These are phyloP conservation scores for Bombus pyrosoma DNA, from an alignment of 1,140 invertebrate species.

Conservation along the genomic window DNA sequence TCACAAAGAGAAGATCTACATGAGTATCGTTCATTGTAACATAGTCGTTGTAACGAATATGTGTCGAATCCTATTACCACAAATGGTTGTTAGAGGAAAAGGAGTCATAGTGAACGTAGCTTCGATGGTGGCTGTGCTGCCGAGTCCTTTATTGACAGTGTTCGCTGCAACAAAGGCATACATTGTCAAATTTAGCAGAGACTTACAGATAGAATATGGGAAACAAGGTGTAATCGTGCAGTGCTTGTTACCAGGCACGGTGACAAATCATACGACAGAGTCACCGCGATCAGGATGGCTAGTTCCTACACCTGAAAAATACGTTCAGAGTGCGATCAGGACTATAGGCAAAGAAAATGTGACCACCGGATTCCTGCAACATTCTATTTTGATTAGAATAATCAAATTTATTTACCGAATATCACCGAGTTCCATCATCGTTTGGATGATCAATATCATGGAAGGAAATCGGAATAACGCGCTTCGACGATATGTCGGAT, in stretches of 20 bases:
- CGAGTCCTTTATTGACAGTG: constrained; percentile 84
- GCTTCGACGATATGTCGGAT: constrained; percentile 70
- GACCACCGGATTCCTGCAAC: constrained; percentile 84
- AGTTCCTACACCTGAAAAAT: constrained; percentile 84
- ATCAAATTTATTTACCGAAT: constrained; percentile 63
- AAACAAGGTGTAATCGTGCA: constrained; percentile 85
- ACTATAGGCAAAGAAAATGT: constrained; percentile 83
- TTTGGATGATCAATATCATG: constrained; percentile 70
- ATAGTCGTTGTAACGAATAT: constrained; percentile 89
- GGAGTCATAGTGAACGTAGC: constrained; percentile 88
- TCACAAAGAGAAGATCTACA: constrained; percentile 72
- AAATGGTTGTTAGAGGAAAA: constrained; percentile 85
- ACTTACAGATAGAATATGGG: constrained; percentile 84
- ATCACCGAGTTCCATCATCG: constrained; percentile 61
- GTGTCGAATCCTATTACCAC: constrained; percentile 87
- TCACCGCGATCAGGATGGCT: constrained; percentile 83
- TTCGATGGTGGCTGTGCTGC: constrained; percentile 84
- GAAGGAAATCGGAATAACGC: constrained; percentile 68
- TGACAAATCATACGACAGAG: constrained; percentile 86
- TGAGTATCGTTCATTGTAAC: constrained; percentile 88
- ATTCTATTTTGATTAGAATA: constrained; percentile 78
- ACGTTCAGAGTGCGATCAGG: constrained; percentile 84
- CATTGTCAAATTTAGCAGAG: constrained; percentile 85
- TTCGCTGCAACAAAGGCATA: constrained; percentile 84
- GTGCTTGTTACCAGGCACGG: constrained; percentile 86